These are phyloP conservation scores for Diplodus puntazzo DNA, from an alignment of 2,797 vertebrate genomes.

Conservation along the genomic window DNA sequence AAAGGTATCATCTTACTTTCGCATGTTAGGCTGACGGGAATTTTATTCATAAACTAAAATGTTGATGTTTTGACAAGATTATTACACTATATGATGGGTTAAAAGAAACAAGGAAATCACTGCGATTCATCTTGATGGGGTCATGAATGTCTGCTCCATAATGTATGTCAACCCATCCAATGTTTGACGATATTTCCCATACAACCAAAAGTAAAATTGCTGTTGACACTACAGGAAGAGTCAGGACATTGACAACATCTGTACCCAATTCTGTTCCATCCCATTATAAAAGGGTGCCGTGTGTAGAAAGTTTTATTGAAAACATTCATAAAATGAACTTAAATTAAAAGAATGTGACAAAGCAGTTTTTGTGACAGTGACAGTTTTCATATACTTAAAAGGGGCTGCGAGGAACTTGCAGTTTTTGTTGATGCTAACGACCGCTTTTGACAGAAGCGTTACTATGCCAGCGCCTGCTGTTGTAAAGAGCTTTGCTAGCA, in stretches of 20 bases:
- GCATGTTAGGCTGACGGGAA: background rate
- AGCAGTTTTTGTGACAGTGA: too few relatives aligned
- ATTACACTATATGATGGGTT: background rate
- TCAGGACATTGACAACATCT: background rate
- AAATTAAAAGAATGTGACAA: too few relatives aligned
- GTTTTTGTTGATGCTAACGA: too few relatives aligned
- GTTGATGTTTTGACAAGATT: background rate
- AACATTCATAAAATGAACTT: too few relatives aligned
- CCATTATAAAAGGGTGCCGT: too few relatives aligned
- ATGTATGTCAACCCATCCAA: conserved; percentile 2
- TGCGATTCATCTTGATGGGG: background rate
- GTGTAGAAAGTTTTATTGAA: too few relatives aligned
- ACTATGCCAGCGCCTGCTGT: too few relatives aligned
- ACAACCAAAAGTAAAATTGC: background rate
- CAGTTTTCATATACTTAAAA: too few relatives aligned
- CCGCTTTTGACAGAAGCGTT: too few relatives aligned
- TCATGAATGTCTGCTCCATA: background rate
- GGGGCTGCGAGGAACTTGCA: too few relatives aligned
- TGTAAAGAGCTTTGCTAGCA: too few relatives aligned
- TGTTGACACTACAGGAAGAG: background rate
- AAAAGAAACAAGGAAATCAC: background rate
- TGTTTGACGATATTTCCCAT: background rate
- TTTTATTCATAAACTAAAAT: background rate
- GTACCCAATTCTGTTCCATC: background rate
- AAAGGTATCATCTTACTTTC: background rate